These are phyloP conservation scores for Lithophane leautieri DNA, from an alignment of 2,888 invertebrate genomes.

Conservation along the genomic window DNA sequence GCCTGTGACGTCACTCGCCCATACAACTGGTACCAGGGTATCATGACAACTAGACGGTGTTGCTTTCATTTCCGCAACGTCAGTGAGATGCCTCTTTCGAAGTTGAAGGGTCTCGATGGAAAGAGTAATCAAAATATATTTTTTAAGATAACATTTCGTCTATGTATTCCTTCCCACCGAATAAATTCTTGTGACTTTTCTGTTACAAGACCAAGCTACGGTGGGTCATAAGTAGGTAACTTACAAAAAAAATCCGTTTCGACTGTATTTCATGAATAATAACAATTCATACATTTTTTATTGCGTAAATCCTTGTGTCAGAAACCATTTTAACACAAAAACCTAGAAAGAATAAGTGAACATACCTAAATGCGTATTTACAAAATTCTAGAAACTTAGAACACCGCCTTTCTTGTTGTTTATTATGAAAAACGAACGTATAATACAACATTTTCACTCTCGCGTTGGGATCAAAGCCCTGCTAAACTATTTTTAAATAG, in stretches of 20 bases:
- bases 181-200: background rate
- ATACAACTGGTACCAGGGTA: conserved; percentile 48
- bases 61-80: conserved; percentile 57
- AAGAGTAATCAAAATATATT: conserved; percentile 20
- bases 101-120: conserved; percentile 31
- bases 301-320: background rate
- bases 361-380: background rate
- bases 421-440: background rate
- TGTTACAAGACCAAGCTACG: background rate
- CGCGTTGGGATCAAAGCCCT: background rate
- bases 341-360: background rate
- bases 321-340: conserved; percentile 5
- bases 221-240: background rate
- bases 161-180: background rate
- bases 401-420: background rate
- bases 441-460: background rate
- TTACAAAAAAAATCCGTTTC: conserved; percentile 7
- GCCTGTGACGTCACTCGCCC: conserved; percentile 60
- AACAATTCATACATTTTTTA: background rate
- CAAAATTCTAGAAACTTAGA: background rate
- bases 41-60: conserved; percentile 49
- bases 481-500: background rate
- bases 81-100: conserved; percentile 22
- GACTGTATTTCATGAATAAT: background rate
- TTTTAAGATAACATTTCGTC: background rate